These are phyloP conservation scores for Eremobia ochroleuca DNA, from an alignment of 2,888 invertebrate species.

Conservation along the genomic window DNA sequence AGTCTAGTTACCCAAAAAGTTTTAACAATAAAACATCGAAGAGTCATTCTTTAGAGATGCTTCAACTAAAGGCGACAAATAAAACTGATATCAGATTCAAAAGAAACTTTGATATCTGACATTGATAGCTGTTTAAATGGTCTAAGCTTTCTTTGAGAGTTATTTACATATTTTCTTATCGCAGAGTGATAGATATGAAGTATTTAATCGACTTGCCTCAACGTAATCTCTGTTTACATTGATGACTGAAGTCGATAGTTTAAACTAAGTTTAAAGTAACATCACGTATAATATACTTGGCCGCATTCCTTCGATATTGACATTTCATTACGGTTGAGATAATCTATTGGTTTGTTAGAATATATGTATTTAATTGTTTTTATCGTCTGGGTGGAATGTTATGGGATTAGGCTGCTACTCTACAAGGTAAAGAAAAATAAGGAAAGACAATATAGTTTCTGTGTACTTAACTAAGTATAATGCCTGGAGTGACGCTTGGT, in stretches of 20 bases:
- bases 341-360: constrained; percentile 16
- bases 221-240: constrained; percentile 65
- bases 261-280: constrained; percentile 48
- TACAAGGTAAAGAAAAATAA: background rate
- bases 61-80: constrained; percentile 48
- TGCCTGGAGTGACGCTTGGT: too few relatives aligned
- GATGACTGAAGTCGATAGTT: constrained; percentile 54
- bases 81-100: constrained; percentile 45
- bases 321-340: constrained; percentile 35
- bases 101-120: constrained; percentile 54
- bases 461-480: background rate
- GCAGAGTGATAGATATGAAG: constrained; percentile 48
- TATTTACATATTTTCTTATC: constrained; percentile 64
- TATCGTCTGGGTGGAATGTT: background rate
- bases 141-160: constrained; percentile 58
- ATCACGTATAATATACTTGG: constrained; percentile 26
- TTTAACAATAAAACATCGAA: constrained; percentile 42
- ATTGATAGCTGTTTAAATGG: constrained; percentile 57
- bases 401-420: background rate
- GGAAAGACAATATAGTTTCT: background rate
- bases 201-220: constrained; percentile 58
- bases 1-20: constrained; percentile 32
- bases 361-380: constrained; percentile 20
- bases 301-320: constrained; percentile 53
- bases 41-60: constrained; percentile 56